phyloP scores from a whole-genome alignment of 2,888 invertebrate genomes.

The Ectemnius continuus region DNA sequence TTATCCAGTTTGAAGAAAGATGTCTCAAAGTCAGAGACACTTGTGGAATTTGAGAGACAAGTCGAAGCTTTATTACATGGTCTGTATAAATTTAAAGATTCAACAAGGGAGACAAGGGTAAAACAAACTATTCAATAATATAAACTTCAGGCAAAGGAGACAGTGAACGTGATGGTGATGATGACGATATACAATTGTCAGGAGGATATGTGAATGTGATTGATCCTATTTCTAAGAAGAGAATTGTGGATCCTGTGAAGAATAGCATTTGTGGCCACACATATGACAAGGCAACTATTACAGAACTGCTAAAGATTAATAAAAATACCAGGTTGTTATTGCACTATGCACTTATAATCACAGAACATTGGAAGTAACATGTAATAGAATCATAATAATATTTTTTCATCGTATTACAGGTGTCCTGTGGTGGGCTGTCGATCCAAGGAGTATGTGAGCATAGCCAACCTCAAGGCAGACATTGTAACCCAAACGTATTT shows the following conservation, averaged over 20 bases:
- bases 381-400: neutral
- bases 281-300: slow-evolving; percentile 68
- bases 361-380: neutral
- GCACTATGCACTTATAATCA: neutral
- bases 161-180: slow-evolving; percentile 28
- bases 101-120: neutral
- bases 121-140: neutral
- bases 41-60: slow-evolving; percentile 50
- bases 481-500: slow-evolving; percentile 66
- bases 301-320: slow-evolving; percentile 63
- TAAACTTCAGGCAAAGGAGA: slow-evolving; percentile 20
- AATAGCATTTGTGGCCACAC: slow-evolving; percentile 71
- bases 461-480: slow-evolving; percentile 61
- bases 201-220: slow-evolving; percentile 65
- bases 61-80: slow-evolving; percentile 55
- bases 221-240: slow-evolving; percentile 73
- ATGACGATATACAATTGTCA: slow-evolving; percentile 65
- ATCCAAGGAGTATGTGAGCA: slow-evolving; percentile 57
- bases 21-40: slow-evolving; percentile 34
- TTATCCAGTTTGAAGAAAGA: slow-evolving; percentile 45
- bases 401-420: slow-evolving; percentile 53
- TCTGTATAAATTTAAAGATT: slow-evolving; percentile 25
- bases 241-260: slow-evolving; percentile 72
- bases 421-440: slow-evolving; percentile 73
- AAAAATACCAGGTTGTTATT: slow-evolving; percentile 63